These are phyloP conservation scores for Lysandra coridon DNA, from an alignment of 2,888 invertebrate genomes.

Conservation along the genomic window DNA sequence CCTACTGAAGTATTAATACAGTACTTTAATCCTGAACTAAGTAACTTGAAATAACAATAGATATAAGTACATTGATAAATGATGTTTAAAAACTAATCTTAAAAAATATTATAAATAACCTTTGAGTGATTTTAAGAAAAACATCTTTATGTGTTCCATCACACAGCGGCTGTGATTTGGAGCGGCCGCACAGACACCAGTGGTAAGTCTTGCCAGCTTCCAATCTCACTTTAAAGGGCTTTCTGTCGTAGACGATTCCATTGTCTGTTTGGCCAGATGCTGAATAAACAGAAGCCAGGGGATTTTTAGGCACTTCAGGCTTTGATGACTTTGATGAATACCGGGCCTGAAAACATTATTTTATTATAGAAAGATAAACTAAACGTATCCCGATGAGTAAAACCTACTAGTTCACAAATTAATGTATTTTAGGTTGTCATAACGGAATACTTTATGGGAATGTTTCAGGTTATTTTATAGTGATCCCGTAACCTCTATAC, in stretches of 20 bases:
- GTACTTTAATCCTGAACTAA: neutral
- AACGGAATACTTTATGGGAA: conserved; percentile 9
- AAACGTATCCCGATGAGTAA: no score
- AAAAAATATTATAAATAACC: conserved; percentile 56
- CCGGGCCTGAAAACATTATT: conserved; percentile 47
- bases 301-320: conserved; percentile 84
- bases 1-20: no score
- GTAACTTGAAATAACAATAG: neutral
- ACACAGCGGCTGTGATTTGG: conserved; percentile 95
- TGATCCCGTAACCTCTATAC: neutral
- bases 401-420: no score
- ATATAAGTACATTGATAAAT: no score
- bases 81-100: neutral
- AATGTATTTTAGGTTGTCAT: neutral
- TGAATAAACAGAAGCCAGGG: conserved; percentile 80
- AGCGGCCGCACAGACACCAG: conserved; percentile 98
- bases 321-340: conserved; percentile 68
- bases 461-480: neutral
- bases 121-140: conserved; percentile 86
- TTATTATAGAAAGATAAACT: neutral
- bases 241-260: conserved; percentile 92
- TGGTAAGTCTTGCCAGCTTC: conserved; percentile 88
- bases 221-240: conserved; percentile 90
- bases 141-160: conserved; percentile 94
- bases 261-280: conserved; percentile 83